phyloP scores from a whole-genome alignment of 2,797 vertebrate species.

The Tympanoctomys barrerae region DNA sequence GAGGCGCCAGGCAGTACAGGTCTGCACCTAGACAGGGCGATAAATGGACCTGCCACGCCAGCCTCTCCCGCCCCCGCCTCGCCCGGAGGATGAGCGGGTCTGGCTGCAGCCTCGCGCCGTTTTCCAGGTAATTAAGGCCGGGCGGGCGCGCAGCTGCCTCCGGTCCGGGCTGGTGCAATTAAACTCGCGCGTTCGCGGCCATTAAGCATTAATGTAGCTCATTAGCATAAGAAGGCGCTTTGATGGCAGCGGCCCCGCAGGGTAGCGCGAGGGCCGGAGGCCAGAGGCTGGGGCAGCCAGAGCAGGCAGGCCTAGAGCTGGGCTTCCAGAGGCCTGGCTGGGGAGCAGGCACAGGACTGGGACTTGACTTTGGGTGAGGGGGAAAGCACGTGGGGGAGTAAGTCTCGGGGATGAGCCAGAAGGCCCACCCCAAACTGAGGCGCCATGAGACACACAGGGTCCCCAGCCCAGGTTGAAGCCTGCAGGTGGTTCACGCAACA shows the following conservation, averaged over 20 bases:
- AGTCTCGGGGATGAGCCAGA: not conserved
- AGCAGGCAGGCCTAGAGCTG: not conserved
- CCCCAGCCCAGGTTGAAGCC: not conserved
- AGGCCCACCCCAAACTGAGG: not conserved
- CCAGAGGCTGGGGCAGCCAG: not conserved
- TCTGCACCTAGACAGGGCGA: slow-evolving; percentile 85
- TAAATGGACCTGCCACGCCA: slow-evolving; percentile 85
- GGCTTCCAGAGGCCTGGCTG: not conserved
- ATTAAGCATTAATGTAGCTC: slow-evolving; percentile 89
- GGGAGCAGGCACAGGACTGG: not conserved
- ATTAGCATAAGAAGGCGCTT: slow-evolving; percentile 88
- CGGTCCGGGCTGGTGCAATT: slow-evolving; percentile 89
- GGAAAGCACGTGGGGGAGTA: not conserved
- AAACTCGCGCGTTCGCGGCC: slow-evolving; percentile 87
- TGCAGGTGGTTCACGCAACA: not conserved
- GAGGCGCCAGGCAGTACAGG: slow-evolving; percentile 77
- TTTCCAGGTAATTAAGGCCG: slow-evolving; percentile 89
- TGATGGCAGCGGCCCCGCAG: slow-evolving; percentile 81
- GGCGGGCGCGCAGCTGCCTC: slow-evolving; percentile 88
- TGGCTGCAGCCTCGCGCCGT: slow-evolving; percentile 81
- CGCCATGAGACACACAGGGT: not conserved
- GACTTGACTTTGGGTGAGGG: not conserved
- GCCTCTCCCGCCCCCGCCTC: slow-evolving; percentile 76
- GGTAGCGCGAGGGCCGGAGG: slow-evolving; percentile 47
- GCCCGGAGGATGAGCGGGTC: slow-evolving; percentile 81